A percentile compares a stretch with the other conserved stretches of the same genome.
These are phyloP conservation scores for Otus sunia DNA, from an alignment of 2,113 vertebrate species.

Conservation along the genomic window DNA sequence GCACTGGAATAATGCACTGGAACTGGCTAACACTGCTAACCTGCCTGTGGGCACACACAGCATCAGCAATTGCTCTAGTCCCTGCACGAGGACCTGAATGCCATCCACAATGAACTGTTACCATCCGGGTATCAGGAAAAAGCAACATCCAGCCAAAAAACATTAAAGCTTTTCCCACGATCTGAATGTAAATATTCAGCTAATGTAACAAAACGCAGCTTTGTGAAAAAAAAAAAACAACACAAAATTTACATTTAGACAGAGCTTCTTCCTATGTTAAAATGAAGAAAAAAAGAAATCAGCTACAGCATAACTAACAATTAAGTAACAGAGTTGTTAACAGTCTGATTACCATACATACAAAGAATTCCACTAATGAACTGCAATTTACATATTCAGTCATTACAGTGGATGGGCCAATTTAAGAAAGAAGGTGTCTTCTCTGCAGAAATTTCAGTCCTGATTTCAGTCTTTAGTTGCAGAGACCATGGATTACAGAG, in stretches of 20 bases:
- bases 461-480: constrained; percentile 9
- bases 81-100: neutral
- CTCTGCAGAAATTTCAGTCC: constrained; percentile 19
- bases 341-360: constrained; percentile 79
- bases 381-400: constrained; percentile 78
- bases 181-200: neutral
- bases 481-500: neutral
- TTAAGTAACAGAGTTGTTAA: constrained; percentile 75
- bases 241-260: neutral
- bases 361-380: constrained; percentile 78
- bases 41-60: neutral
- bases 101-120: neutral
- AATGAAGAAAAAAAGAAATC: constrained; percentile 64
- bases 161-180: neutral
- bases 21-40: neutral
- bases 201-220: neutral
- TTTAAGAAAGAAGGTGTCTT: constrained; percentile 52
- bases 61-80: neutral
- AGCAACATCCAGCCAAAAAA: neutral
- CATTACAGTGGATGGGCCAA: constrained; percentile 68
- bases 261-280: neutral
- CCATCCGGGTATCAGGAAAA: neutral
- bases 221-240: neutral
- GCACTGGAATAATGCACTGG: no score
- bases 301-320: constrained; percentile 67